These are phyloP conservation scores for Casuarius casuarius DNA, from an alignment of 2,113 vertebrate genomes.

Conservation along the genomic window DNA sequence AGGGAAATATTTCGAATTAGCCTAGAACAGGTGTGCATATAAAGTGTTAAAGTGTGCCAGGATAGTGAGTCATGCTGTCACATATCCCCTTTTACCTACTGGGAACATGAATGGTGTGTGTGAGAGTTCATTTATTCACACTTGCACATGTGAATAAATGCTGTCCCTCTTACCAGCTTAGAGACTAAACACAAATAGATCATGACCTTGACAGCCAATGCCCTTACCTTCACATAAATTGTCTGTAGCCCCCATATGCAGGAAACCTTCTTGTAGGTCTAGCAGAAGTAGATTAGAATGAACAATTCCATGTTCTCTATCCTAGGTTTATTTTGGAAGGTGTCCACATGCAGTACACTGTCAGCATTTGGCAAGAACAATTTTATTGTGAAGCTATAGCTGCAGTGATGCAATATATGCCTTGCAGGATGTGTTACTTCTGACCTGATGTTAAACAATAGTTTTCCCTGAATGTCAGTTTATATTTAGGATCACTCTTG, in stretches of 20 bases:
- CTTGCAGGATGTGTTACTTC: conserved; percentile 11
- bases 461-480: conserved; percentile 18
- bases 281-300: background rate
- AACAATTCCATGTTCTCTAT: background rate
- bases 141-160: background rate
- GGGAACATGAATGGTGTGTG: background rate
- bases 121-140: background rate
- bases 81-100: conserved; percentile 6
- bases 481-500: conserved; percentile 42
- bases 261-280: background rate
- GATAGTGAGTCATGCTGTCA: background rate
- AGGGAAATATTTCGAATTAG: background rate
- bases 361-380: background rate
- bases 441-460: conserved; percentile 56
- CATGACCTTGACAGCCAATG: background rate
- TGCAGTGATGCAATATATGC: conserved; percentile 1
- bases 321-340: background rate
- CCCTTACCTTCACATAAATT: background rate
- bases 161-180: background rate
- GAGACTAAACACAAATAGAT: background rate
- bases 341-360: background rate
- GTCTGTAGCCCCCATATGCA: fast-evolving
- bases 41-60: background rate
- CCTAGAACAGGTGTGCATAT: conserved; percentile 6
- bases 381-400: conserved; percentile 26